Conservation (phyloP, 2,888 invertebrate species). For the Aelia acuminata region DNA sequence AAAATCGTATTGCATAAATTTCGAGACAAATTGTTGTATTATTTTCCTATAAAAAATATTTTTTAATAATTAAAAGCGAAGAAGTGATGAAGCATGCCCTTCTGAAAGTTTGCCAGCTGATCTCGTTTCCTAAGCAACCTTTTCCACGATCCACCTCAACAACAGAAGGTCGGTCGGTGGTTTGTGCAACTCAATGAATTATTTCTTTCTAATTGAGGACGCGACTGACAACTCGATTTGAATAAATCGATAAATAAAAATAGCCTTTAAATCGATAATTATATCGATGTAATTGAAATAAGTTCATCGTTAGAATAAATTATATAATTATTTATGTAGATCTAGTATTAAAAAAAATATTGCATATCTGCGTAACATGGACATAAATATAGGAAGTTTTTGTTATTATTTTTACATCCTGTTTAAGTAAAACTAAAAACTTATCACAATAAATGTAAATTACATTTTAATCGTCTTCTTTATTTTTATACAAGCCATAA, state of each 20-base stretch:
- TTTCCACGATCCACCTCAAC: not conserved
- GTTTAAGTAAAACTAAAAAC: too few species aligned
- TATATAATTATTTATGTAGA: not conserved
- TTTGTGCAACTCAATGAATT: not conserved
- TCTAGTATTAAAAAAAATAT: not conserved
- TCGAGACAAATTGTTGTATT: too few species aligned
- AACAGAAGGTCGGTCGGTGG: not conserved
- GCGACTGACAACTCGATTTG: not conserved
- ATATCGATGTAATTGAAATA: not conserved
- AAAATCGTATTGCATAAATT: too few species aligned
- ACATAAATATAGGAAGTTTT: too few species aligned
- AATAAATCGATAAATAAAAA: not conserved
- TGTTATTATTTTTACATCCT: too few species aligned
- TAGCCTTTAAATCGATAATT: not conserved
- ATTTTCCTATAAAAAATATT: too few species aligned
- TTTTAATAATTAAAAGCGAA: too few species aligned
- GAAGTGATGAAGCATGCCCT: not conserved
- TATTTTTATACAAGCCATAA: too few species aligned
- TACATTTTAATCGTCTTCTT: too few species aligned
- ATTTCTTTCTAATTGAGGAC: not conserved
- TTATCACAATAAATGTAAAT: too few species aligned
- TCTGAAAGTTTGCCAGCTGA: slow-evolving; percentile 5
- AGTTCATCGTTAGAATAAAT: not conserved
- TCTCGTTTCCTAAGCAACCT: not conserved
- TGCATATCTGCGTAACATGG: not conserved